phyloP scores from a whole-genome alignment of 2,797 vertebrate genomes.

The Sitta carolinensis region DNA sequence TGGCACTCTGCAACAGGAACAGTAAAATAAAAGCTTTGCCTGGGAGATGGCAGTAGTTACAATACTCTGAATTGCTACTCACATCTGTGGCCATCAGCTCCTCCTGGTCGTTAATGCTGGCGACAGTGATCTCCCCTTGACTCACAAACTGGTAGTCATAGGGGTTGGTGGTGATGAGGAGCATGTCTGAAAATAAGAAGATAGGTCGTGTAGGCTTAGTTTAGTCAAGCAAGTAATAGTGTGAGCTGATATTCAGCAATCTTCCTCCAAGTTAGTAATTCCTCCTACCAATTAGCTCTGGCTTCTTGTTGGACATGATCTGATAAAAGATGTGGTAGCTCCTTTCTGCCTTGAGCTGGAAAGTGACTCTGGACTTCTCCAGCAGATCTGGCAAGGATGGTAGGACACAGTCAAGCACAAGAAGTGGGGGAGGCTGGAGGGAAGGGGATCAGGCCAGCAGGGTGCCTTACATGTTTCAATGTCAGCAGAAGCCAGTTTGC shows the following conservation, averaged over 20 bases:
- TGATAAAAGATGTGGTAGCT: conserved; percentile 91
- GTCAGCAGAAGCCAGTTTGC: conserved; percentile 86
- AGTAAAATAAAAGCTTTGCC: not conserved
- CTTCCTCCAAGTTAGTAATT: conserved; percentile 35
- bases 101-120: conserved; percentile 75
- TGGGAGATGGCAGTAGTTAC: not conserved
- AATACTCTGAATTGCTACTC: not conserved
- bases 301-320: conserved; percentile 73
- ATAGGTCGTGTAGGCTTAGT: not conserved
- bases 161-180: conserved; percentile 81
- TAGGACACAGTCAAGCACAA: too few species aligned
- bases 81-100: conserved; percentile 64
- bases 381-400: conserved; percentile 78
- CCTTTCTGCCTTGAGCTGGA: conserved; percentile 87
- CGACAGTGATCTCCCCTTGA: conserved; percentile 76
- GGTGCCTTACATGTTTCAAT: conserved; percentile 86
- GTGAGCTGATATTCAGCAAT: not conserved
- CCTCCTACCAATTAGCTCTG: conserved; percentile 28
- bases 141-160: conserved; percentile 86
- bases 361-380: conserved; percentile 89
- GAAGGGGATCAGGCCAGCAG: too few species aligned
- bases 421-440: too few species aligned
- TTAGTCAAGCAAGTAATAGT: not conserved
- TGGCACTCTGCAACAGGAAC: conserved; percentile 42
- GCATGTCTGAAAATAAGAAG: conserved; percentile 20